Percentiles rank a stretch among this genome's conserved stretches.
These are phyloP conservation scores for Sepioteuthis lessoniana DNA, from an alignment of 2,888 invertebrate genomes.

Conservation along the genomic window DNA sequence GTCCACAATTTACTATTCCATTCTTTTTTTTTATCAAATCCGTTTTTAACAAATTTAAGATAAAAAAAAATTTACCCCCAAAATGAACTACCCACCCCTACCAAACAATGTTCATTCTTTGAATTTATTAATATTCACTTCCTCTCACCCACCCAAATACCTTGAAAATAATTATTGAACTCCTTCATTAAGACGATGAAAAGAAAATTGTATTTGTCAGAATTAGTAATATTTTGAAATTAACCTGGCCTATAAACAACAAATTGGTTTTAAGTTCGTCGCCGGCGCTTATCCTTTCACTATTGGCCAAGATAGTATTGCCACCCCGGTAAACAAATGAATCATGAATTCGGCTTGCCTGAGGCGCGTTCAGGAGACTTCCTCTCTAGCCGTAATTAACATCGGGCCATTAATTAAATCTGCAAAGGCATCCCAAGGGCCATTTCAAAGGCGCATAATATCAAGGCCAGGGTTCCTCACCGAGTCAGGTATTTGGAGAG, in stretches of 20 bases:
- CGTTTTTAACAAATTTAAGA: not conserved
- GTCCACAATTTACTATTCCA: not conserved
- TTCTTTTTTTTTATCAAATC: not conserved
- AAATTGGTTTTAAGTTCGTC: not conserved
- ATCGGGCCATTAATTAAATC: not conserved
- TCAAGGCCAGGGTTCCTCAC: not conserved
- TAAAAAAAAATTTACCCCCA: not conserved
- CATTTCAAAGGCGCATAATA: not conserved
- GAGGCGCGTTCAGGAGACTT: not conserved
- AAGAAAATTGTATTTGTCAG: conserved; percentile 33
- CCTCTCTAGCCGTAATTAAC: not conserved
- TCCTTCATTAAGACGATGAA: not conserved
- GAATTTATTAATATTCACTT: not conserved
- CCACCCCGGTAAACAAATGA: not conserved
- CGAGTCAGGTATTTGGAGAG: not conserved
- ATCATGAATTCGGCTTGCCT: not conserved
- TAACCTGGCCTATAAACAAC: not conserved
- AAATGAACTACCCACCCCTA: not conserved
- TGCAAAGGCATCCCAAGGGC: conserved; percentile 5
- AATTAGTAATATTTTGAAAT: conserved; percentile 6
- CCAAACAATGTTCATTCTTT: not conserved
- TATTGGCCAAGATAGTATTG: not conserved
- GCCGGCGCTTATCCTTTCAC: not conserved
- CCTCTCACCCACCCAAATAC: too few species aligned
- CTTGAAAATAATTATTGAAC: not conserved